phyloP scores from a whole-genome alignment of 2,113 vertebrate species.

The Trematocara zebra region DNA sequence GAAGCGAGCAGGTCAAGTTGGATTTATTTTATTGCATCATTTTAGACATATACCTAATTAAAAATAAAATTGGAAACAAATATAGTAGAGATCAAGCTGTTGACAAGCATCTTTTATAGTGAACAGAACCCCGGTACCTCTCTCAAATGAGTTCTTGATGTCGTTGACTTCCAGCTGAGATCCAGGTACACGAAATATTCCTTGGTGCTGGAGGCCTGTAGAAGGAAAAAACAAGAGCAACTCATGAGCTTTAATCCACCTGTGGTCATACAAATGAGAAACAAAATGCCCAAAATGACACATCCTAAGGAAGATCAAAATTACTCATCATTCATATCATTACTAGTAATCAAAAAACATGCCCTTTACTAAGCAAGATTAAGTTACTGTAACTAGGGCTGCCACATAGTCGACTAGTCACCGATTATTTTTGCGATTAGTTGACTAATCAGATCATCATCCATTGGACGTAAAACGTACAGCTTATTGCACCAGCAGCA shows the following conservation, averaged over 20 bases:
- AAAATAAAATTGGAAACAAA: neutral
- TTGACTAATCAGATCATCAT: no score
- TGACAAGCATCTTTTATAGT: neutral
- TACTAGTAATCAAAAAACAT: no score
- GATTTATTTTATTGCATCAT: neutral
- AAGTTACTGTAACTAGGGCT: neutral
- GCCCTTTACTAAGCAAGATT: neutral
- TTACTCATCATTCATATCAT: no score
- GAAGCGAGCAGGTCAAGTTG: constrained; percentile 21
- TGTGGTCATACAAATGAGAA: neutral
- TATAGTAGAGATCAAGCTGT: neutral
- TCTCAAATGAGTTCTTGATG: constrained; percentile 99
- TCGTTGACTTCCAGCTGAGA: constrained; percentile 98
- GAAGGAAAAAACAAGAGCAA: neutral
- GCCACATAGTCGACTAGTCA: no score
- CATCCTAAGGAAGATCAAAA: neutral
- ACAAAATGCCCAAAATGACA: constrained; percentile 1
- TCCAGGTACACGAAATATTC: constrained; percentile 95
- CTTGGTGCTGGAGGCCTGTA: constrained; percentile 95
- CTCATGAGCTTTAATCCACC: neutral
- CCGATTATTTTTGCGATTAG: no score
- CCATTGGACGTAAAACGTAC: no score
- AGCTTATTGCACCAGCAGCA: no score
- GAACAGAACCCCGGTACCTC: constrained; percentile 74
- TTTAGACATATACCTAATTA: neutral